Conservation (phyloP, 2,888 invertebrate genomes). For the Acanthococcus lagerstroemiae region DNA sequence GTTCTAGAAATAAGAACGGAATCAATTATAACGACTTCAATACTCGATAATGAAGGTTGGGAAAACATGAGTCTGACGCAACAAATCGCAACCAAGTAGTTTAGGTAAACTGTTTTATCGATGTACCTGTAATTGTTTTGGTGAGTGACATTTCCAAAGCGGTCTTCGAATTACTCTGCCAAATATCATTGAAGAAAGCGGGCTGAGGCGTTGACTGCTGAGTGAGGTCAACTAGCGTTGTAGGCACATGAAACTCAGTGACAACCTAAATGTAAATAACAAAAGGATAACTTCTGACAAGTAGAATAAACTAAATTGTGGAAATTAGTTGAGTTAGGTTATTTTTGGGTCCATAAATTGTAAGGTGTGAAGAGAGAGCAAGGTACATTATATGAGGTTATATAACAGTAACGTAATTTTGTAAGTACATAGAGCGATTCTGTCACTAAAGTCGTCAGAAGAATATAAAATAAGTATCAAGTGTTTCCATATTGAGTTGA, state of each 20-base stretch:
- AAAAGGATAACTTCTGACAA: background rate
- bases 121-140: constrained; percentile 19
- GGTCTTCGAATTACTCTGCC: constrained; percentile 9
- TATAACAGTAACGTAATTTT: no score
- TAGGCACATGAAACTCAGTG: constrained; percentile 17
- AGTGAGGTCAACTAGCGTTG: background rate
- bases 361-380: no score
- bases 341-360: no score
- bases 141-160: constrained; percentile 15
- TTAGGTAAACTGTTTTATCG: background rate
- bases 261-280: constrained; percentile 1
- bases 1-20: constrained; percentile 5
- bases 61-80: background rate
- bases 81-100: background rate
- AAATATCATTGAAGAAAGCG: background rate
- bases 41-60: background rate
- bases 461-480: no score
- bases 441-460: no score
- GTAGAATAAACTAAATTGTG: background rate
- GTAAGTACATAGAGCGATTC: no score
- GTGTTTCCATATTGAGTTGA: no score
- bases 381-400: no score
- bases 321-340: background rate
- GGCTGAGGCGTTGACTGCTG: background rate
- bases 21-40: no score